Evolutionary conservation across 2,113 vertebrate species (phyloP), one percentile per base, ranked within the genome.

Genomic region (Ceyx margarethae): DNA sequence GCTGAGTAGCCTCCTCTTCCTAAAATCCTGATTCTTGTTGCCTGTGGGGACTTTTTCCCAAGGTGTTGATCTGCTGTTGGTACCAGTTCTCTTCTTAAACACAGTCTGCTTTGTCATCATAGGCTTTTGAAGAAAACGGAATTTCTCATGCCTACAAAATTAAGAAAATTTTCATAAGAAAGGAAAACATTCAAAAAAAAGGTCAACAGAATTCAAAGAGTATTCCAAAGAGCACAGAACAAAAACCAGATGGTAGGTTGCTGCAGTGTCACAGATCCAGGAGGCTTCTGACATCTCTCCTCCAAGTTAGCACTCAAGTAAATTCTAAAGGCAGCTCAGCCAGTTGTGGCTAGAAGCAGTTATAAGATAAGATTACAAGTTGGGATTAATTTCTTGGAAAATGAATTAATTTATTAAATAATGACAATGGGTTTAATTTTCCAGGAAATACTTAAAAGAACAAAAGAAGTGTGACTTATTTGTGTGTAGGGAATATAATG

Each of bases 251-350:
- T 56, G 2, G 0, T 66, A 29, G 42, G 42, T 66, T 71, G 51
- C 69, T 78, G 33, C 3, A 3, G 33, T 69, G 23, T 64, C 33
- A 37, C 31, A 58, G 37, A 6, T 15, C 26, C 67, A 79, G 51
- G 37, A 56, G 60, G 17, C 3, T 53, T 37, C 46, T 48, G 74
- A 12, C 13, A 9, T 18, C 45, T 48, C 57, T 75, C 64, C 42
- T 83, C 7, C 2, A 25, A 20, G 48, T 0, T 25, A 18, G 33
- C 0, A 3, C 58, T 48, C 7, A 16, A 15, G 53, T 1, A 31
- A 76, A 5, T 13, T 40, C 28, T 43, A 1, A 43, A 26, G 40
- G 60, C 42, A 14, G 26, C 22, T 60, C 42, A 65, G 50, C 35
- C 37, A 22, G 29, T 2, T 58, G 56, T 53, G 75, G 14, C 2